Evolutionary conservation across 2,113 vertebrate genomes (phyloP).

Genomic region (Murina feae): DNA sequence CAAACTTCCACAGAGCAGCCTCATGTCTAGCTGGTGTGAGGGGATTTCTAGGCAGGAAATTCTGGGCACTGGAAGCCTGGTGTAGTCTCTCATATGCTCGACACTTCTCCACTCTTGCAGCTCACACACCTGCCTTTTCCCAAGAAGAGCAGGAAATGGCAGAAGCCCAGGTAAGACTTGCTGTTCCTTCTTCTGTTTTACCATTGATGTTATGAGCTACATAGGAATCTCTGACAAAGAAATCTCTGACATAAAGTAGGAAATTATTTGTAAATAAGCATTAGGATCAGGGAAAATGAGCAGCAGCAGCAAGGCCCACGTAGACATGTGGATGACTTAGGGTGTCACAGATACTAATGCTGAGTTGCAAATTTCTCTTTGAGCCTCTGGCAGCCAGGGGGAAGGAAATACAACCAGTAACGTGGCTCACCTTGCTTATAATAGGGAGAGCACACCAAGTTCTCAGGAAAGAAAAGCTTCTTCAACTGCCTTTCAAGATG

Average conservation of each 20-base stretch:
- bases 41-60: constrained; percentile 16
- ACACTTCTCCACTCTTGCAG: constrained; percentile 41
- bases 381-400: not conserved
- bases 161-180: constrained; percentile 52
- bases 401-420: not conserved
- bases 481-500: not conserved
- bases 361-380: constrained; percentile 1
- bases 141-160: constrained; percentile 62
- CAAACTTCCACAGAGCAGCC: not conserved
- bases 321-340: not conserved
- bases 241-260: not conserved
- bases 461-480: not conserved
- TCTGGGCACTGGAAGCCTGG: not conserved
- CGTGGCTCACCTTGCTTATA: not conserved
- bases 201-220: not conserved
- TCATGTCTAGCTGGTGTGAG: not conserved
- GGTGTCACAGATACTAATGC: not conserved
- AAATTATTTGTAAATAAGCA: constrained; percentile 44
- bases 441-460: not conserved
- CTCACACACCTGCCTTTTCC: constrained; percentile 33
- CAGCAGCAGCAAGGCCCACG: not conserved
- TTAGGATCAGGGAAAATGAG: not conserved
- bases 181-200: constrained; percentile 14
- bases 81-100: constrained; percentile 29
- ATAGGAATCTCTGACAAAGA: not conserved